These are phyloP conservation scores for Muschampia plurimacula DNA, from an alignment of 2,888 invertebrate species.

Conservation along the genomic window DNA sequence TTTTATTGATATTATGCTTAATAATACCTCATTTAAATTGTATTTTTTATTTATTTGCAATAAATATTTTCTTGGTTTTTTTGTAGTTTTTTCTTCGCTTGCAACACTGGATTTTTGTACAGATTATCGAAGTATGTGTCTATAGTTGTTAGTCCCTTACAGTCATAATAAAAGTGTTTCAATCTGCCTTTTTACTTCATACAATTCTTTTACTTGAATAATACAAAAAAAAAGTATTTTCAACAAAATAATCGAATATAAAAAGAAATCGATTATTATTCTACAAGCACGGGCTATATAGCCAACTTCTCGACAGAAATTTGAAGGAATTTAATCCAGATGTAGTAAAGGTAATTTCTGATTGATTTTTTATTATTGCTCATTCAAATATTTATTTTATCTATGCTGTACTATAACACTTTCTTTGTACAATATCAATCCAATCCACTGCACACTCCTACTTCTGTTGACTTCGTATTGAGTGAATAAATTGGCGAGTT, in stretches of 20 bases:
- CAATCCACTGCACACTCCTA: slow-evolving; percentile 23
- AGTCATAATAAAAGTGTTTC: too few species aligned
- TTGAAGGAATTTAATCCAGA: slow-evolving; percentile 2
- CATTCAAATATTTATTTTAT: not conserved
- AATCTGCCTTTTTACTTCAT: too few species aligned
- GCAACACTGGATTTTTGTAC: slow-evolving; percentile 12
- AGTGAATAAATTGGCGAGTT: slow-evolving; percentile 17
- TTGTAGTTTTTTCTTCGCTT: slow-evolving; percentile 46
- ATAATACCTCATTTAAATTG: slow-evolving; percentile 43
- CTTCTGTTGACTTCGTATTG: slow-evolving; percentile 10
- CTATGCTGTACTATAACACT: slow-evolving; percentile 19
- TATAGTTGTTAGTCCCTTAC: too few species aligned
- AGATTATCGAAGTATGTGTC: not conserved
- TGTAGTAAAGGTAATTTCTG: slow-evolving; percentile 27
- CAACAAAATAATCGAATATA: not conserved
- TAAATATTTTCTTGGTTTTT: slow-evolving; percentile 51
- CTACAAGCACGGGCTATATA: not conserved
- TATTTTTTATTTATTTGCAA: slow-evolving; percentile 56
- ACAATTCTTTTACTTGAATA: not conserved
- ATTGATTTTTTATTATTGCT: slow-evolving; percentile 22
- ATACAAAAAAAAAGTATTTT: not conserved
- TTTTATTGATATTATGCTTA: slow-evolving; percentile 53
- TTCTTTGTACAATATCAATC: slow-evolving; percentile 14
- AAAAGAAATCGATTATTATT: not conserved
- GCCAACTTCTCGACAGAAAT: slow-evolving; percentile 1